Evolutionary conservation across 2,113 vertebrate species (phyloP).

Genomic region (Agelaius phoeniceus): DNA sequence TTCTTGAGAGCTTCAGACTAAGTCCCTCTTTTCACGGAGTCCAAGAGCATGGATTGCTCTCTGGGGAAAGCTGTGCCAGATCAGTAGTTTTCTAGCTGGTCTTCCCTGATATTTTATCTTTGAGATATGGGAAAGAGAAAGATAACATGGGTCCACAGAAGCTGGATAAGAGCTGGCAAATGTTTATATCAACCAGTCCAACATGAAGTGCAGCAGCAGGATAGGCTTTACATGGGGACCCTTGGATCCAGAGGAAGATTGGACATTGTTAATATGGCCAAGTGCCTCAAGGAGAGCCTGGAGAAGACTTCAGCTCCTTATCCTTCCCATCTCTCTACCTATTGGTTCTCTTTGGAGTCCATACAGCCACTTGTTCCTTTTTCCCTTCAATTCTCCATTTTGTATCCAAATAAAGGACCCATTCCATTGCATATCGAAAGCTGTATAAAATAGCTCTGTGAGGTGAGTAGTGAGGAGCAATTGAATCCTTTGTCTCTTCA

Average conservation of each 20-base stretch:
- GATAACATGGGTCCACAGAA: background rate
- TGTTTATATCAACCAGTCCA: background rate
- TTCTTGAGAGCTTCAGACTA: background rate
- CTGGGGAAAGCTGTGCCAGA: background rate
- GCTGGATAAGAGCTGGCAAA: background rate
- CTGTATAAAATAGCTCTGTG: background rate
- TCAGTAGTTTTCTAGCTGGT: background rate
- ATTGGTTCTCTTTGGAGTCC: background rate
- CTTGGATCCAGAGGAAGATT: background rate
- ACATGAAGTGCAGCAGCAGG: background rate
- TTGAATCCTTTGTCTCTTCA: background rate
- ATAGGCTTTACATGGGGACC: background rate
- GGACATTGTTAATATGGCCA: background rate
- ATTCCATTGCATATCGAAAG: background rate
- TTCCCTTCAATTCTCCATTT: background rate
- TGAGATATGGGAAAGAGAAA: background rate
- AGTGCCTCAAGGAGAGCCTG: background rate
- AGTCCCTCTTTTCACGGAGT: background rate
- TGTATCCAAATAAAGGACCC: background rate
- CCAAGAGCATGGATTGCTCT: background rate
- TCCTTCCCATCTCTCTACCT: background rate
- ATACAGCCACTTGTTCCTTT: background rate
- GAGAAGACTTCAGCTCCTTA: background rate
- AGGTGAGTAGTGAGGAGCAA: background rate
- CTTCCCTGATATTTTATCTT: background rate